Evolutionary conservation across 2,113 vertebrate genomes (phyloP).

Genomic region (Hassar affinis): DNA sequence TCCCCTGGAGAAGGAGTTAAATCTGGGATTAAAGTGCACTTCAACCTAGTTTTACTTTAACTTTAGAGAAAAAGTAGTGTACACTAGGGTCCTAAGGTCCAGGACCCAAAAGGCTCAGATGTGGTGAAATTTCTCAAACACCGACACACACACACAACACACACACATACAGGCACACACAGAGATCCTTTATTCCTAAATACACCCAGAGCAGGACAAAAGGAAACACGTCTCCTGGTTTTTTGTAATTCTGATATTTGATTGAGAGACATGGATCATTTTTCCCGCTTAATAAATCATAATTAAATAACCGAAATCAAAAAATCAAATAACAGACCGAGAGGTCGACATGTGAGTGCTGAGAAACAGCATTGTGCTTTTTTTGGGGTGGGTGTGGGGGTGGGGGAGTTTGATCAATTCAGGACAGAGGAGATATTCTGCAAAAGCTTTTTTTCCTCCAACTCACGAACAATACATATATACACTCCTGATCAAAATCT

Average conservation of each 20-base stretch:
- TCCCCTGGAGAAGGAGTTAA: constrained; percentile 28
- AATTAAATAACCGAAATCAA: too few species aligned
- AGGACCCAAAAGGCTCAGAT: neutral
- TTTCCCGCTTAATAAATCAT: constrained; percentile 9
- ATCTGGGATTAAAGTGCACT: constrained; percentile 3
- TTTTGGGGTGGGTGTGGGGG: neutral
- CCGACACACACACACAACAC: constrained; percentile 11
- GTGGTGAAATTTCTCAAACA: neutral
- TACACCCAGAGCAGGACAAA: neutral
- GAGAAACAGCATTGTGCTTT: neutral
- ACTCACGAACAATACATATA: neutral
- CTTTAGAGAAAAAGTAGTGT: neutral
- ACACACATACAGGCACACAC: constrained; percentile 17
- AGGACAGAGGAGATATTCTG: constrained; percentile 2
- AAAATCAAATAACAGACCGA: too few species aligned
- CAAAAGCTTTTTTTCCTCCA: neutral
- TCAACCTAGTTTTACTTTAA: constrained; percentile 3
- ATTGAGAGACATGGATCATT: neutral
- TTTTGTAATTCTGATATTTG: neutral
- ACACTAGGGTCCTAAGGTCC: neutral
- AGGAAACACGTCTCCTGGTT: neutral
- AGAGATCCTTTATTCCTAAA: neutral
- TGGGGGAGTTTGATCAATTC: neutral
- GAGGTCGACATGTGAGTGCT: neutral
- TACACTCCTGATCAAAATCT: too few species aligned